Evolutionary conservation across 2,888 invertebrate species (phyloP).

Genomic region (Drosophila aldrichi): DNA sequence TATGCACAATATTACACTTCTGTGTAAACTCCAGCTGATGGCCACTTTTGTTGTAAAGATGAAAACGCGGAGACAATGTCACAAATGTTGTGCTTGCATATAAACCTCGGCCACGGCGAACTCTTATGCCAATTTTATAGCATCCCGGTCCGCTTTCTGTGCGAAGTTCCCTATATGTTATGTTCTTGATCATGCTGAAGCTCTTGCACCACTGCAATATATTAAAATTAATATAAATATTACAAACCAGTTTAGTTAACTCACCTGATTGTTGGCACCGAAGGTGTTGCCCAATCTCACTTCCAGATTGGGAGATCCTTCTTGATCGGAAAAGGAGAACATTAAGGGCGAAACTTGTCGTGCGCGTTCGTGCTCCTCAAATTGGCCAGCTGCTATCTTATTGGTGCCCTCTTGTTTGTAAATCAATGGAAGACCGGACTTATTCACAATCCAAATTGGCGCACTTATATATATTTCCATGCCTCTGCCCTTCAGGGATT

Average conservation of each 20-base stretch:
- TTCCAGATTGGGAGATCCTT: conserved; percentile 91
- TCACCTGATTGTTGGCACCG: conserved; percentile 87
- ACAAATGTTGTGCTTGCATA: conserved; percentile 96
- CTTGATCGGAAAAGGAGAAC: conserved; percentile 96
- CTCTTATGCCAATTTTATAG: conserved; percentile 93
- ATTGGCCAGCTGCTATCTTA: conserved; percentile 94
- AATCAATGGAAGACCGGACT: conserved; percentile 97
- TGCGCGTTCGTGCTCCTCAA: conserved; percentile 97
- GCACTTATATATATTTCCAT: conserved; percentile 91
- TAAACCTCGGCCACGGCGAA: conserved; percentile 94
- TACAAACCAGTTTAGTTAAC: not conserved
- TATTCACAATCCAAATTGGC: conserved; percentile 98
- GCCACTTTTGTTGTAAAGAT: conserved; percentile 94
- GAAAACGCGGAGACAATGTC: conserved; percentile 96
- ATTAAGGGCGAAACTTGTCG: conserved; percentile 96
- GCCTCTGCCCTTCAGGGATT: conserved; percentile 87
- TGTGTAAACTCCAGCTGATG: conserved; percentile 95
- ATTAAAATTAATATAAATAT: not conserved
- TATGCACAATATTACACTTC: conserved; percentile 91
- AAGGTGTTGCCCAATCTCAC: conserved; percentile 91
- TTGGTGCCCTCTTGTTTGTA: conserved; percentile 95
- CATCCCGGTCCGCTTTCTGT: conserved; percentile 85
- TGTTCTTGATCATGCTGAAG: conserved; percentile 93
- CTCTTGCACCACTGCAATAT: conserved; percentile 91
- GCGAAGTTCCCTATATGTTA: conserved; percentile 88